Evolutionary conservation across 2,797 vertebrate species (phyloP), one percentile per base, ranked within the genome.

Genomic region (Nothura maculosa): DNA sequence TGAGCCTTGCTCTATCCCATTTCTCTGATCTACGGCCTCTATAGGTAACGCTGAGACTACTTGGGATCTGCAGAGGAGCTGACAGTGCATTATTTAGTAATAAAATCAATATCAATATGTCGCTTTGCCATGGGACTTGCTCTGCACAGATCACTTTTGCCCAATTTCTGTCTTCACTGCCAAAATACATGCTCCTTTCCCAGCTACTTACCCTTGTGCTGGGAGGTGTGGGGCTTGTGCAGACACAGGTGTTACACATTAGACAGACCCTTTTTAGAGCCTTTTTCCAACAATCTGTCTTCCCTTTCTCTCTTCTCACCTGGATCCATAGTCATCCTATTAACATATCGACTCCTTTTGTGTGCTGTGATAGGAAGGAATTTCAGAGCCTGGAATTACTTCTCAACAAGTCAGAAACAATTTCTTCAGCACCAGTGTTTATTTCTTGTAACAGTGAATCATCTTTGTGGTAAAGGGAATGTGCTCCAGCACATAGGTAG

Each of bases 391-490:
- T 67, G 52, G 58, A 85, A 32, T 89, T 87, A 63, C 69, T 85
- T 89, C 81, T 81, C 36, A 63, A 25, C 10, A 92, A 87, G 81
- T 48, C 42, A 85, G 60, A 66, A 93, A 60, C 6, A 36, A 36
- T 87, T 77, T 92, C 94, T 93, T 72, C 66, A 87, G 66, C 27
- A 24, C 15, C 48, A 40, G 12, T 58, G 66, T 90, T 89, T 90
- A 85, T 94, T 93, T 94, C 85, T 63, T 28, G 20, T 48, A 61
- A 40, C 62, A 81, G 32, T 83, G 62, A 95, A 92, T 81, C 42
- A 81, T 89, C 69, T 73, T 69, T 70, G n/a, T 40, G 12, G 42
- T 73, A 80, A 77, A 36, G 30, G 28, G 63, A 88, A 77, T 61
- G 25, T 69, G 47, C 58, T 38, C 66, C 0, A 0, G 50, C 89